Conservation (phyloP, 2,797 vertebrate genomes). For the Manis crassicaudata region DNA sequence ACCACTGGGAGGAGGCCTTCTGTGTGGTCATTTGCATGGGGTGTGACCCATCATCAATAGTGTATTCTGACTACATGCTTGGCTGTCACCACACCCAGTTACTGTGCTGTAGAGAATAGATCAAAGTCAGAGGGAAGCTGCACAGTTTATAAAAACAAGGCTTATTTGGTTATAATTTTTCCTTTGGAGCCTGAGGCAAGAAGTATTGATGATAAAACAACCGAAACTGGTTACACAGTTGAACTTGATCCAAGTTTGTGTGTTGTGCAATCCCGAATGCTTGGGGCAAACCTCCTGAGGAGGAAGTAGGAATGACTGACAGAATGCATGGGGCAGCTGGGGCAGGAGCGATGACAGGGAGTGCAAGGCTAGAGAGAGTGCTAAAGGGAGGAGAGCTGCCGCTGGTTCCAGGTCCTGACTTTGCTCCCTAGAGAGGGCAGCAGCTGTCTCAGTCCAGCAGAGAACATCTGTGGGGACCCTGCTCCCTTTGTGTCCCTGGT, state of each 20-base stretch:
- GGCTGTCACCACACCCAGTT: slow-evolving; percentile 69
- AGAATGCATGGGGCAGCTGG: slow-evolving; percentile 18
- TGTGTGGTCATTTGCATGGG: slow-evolving; percentile 72
- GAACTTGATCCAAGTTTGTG: slow-evolving; percentile 61
- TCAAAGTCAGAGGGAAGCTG: slow-evolving; percentile 82
- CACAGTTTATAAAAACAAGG: slow-evolving; percentile 81
- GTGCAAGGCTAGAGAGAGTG: slow-evolving; percentile 66
- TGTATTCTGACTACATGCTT: slow-evolving; percentile 73
- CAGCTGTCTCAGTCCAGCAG: not conserved
- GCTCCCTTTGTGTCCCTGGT: not conserved
- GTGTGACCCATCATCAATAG: slow-evolving; percentile 66
- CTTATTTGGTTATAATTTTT: slow-evolving; percentile 76
- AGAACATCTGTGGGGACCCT: not conserved
- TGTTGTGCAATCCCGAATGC: slow-evolving; percentile 63
- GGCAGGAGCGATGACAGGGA: slow-evolving; percentile 46
- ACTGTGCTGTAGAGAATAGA: slow-evolving; percentile 77
- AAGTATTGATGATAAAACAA: slow-evolving; percentile 82
- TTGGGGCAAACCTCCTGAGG: slow-evolving; percentile 27
- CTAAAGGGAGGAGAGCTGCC: slow-evolving; percentile 8
- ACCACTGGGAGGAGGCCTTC: slow-evolving; percentile 70
- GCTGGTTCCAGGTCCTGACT: not conserved
- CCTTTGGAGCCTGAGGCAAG: slow-evolving; percentile 68
- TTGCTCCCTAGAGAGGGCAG: slow-evolving; percentile 1
- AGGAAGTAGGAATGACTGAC: slow-evolving; percentile 29
- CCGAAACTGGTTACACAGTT: slow-evolving; percentile 70